phyloP scores from a whole-genome alignment of 2,888 invertebrate genomes.

The Heteromyza rotundicornis region DNA sequence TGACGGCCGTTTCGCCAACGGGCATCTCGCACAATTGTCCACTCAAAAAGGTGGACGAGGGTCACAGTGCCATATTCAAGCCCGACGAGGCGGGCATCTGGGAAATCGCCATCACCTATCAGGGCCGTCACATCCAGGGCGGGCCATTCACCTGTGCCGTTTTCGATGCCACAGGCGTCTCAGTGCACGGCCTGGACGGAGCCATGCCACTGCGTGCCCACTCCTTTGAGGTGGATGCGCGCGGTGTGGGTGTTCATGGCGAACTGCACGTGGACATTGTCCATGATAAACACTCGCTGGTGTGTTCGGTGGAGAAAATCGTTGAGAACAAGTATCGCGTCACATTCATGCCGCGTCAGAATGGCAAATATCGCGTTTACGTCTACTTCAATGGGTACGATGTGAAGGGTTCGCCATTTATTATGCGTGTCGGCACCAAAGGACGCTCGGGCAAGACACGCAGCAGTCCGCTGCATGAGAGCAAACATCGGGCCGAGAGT shows the following conservation, averaged over 20 bases:
- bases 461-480: slow-evolving; percentile 66
- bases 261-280: slow-evolving; percentile 90
- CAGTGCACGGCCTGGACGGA: slow-evolving; percentile 80
- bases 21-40: slow-evolving; percentile 83
- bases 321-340: slow-evolving; percentile 78
- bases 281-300: slow-evolving; percentile 84
- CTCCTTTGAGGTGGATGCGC: slow-evolving; percentile 80
- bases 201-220: slow-evolving; percentile 86
- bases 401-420: slow-evolving; percentile 82
- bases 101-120: slow-evolving; percentile 95
- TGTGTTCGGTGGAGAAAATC: slow-evolving; percentile 80
- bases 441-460: slow-evolving; percentile 67
- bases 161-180: slow-evolving; percentile 90
- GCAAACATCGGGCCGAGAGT: slow-evolving; percentile 62
- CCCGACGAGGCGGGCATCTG: slow-evolving; percentile 97
- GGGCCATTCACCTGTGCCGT: slow-evolving; percentile 97
- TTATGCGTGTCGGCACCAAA: slow-evolving; percentile 82
- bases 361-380: slow-evolving; percentile 82
- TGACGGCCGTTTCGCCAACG: slow-evolving; percentile 90
- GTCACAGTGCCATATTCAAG: slow-evolving; percentile 94
- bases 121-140: slow-evolving; percentile 93
- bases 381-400: slow-evolving; percentile 94
- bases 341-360: slow-evolving; percentile 79
- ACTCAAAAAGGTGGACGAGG: slow-evolving; percentile 84
- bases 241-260: slow-evolving; percentile 83